Percentiles rank a stretch among this genome's conserved stretches.
Evolutionary conservation across 2,797 vertebrate species (phyloP).

Genomic region (Microctenopoma steveboyesi): DNA sequence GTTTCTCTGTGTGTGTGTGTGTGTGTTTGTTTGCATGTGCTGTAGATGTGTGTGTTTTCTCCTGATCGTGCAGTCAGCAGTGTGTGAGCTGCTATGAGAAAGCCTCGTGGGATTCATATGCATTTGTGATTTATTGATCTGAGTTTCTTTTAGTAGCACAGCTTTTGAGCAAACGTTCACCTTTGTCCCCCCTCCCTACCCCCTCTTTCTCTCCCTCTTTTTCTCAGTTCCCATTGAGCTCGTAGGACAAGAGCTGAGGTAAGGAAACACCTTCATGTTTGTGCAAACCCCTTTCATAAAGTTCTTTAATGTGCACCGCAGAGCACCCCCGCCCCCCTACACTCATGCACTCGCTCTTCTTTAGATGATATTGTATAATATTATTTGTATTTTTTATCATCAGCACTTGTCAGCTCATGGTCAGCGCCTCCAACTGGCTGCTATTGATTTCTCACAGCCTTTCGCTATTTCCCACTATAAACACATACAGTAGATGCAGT

Average conservation of each 20-base stretch:
- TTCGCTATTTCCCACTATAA: slow-evolving; percentile 58
- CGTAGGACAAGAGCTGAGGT: slow-evolving; percentile 93
- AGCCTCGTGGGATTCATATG: slow-evolving; percentile 68
- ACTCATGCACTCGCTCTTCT: slow-evolving; percentile 36
- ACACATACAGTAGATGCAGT: slow-evolving; percentile 32
- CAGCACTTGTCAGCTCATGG: slow-evolving; percentile 52
- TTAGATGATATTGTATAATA: slow-evolving; percentile 46
- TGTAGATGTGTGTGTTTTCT: background rate
- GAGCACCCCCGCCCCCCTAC: slow-evolving; percentile 22
- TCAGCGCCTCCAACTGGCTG: slow-evolving; percentile 55
- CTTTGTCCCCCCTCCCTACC: slow-evolving; percentile 58
- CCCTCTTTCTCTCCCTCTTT: slow-evolving; percentile 6
- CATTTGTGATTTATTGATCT: slow-evolving; percentile 84
- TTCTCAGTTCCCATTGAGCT: slow-evolving; percentile 89
- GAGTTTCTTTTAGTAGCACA: slow-evolving; percentile 71
- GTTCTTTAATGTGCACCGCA: slow-evolving; percentile 57
- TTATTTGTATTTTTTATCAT: slow-evolving; percentile 51
- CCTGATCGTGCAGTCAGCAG: slow-evolving; percentile 69
- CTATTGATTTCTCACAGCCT: slow-evolving; percentile 63
- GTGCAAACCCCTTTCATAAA: slow-evolving; percentile 63
- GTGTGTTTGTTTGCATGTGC: slow-evolving; percentile 11
- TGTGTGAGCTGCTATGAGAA: slow-evolving; percentile 63
- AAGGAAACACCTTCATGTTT: slow-evolving; percentile 72
- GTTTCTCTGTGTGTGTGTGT: background rate
- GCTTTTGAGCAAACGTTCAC: slow-evolving; percentile 73